phyloP scores from a whole-genome alignment of 2,797 vertebrate genomes.

The Strix occidentalis region DNA sequence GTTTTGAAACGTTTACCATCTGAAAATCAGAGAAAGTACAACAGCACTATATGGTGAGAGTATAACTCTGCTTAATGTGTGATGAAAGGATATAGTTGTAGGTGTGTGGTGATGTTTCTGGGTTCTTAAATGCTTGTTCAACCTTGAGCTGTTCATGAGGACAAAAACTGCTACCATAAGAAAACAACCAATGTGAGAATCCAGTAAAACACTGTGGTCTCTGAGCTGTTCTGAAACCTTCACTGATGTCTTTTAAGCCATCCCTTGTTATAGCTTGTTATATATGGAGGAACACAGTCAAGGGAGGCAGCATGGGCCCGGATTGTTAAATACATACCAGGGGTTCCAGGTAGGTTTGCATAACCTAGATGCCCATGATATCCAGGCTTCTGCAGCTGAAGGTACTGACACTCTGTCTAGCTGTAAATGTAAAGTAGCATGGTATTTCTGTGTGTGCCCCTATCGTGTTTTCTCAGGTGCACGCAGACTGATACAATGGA shows the following conservation, averaged over 20 bases:
- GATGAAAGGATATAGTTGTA: neutral
- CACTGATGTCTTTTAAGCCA: neutral
- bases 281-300: fast-evolving
- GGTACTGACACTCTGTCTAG: neutral
- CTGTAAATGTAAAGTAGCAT: neutral
- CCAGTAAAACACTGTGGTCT: neutral
- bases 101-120: neutral
- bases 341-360: neutral
- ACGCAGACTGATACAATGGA: fast-evolving
- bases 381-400: neutral
- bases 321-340: neutral
- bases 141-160: neutral
- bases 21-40: neutral
- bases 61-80: neutral
- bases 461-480: neutral
- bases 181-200: neutral
- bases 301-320: neutral
- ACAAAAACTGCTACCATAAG: neutral
- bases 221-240: neutral
- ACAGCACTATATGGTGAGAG: neutral
- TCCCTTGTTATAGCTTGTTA: neutral
- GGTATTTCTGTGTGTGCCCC: neutral
- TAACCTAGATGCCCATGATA: neutral
- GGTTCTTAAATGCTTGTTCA: neutral
- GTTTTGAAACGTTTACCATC: neutral